A percentile compares a stretch with the other conserved stretches of the same genome.
These are phyloP conservation scores for Erythrocercus mccallii DNA, from an alignment of 2,113 vertebrate species.

Conservation along the genomic window DNA sequence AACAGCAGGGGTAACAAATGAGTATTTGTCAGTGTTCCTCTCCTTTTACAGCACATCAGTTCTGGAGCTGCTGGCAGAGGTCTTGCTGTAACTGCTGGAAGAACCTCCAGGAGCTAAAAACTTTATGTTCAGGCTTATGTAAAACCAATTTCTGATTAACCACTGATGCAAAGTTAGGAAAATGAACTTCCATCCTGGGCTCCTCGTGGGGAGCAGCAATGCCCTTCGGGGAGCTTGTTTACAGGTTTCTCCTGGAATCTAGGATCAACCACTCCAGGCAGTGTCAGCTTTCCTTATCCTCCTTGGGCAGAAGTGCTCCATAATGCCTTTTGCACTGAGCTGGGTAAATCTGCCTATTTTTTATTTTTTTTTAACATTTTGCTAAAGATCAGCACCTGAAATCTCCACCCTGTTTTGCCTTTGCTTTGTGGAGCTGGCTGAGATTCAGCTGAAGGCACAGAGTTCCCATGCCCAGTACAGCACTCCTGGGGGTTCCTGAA, in stretches of 20 bases:
- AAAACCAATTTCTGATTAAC: slow-evolving; percentile 71
- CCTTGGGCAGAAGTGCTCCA: neutral
- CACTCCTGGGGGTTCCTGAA: slow-evolving; percentile 3
- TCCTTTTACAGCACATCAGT: slow-evolving; percentile 2
- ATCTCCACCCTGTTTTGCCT: neutral
- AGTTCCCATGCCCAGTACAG: neutral
- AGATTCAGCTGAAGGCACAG: neutral
- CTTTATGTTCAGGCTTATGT: slow-evolving; percentile 62
- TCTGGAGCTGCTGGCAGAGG: slow-evolving; percentile 34
- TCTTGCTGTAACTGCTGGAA: slow-evolving; percentile 45
- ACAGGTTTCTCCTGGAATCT: neutral
- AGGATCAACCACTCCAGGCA: neutral
- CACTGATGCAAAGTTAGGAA: slow-evolving; percentile 73
- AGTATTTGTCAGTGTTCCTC: slow-evolving; percentile 21
- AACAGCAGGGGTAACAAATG: neutral
- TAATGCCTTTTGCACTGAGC: neutral
- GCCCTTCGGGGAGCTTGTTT: neutral
- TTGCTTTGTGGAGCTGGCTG: neutral
- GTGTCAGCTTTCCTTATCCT: neutral
- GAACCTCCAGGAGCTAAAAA: slow-evolving; percentile 64
- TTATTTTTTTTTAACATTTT: neutral
- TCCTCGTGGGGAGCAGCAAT: neutral
- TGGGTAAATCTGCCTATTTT: neutral
- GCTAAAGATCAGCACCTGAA: neutral
- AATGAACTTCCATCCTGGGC: slow-evolving; percentile 45